phyloP scores from a whole-genome alignment of 2,797 vertebrate genomes.

The Micromesistius poutassou region DNA sequence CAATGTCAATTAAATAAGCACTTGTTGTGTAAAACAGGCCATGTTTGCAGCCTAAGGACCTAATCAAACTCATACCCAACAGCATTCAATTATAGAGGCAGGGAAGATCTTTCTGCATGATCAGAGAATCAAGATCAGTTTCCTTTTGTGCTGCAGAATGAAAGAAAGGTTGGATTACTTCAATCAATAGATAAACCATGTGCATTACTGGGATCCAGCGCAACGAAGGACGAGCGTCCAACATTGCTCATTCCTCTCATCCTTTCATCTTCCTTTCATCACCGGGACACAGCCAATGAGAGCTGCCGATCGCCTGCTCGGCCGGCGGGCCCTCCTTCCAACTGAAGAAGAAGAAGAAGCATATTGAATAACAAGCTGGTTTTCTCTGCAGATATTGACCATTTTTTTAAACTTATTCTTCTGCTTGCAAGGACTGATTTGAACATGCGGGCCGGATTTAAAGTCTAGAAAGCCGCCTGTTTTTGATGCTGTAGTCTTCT shows the following conservation, averaged over 20 bases:
- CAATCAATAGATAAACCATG: conserved; percentile 50
- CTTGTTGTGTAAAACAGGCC: not conserved
- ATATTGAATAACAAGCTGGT: conserved; percentile 43
- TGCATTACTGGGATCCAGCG: conserved; percentile 42
- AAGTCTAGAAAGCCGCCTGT: conserved; percentile 26
- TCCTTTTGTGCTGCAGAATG: not conserved
- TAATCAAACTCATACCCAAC: not conserved
- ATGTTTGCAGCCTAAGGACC: not conserved
- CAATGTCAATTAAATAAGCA: conserved; percentile 20
- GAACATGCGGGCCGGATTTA: conserved; percentile 54
- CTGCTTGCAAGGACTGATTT: conserved; percentile 32
- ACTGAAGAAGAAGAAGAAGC: conserved; percentile 23
- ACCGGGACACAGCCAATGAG: conserved; percentile 48
- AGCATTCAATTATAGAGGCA: not conserved
- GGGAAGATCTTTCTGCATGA: not conserved
- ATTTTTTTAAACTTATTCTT: not conserved
- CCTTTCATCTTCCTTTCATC: conserved; percentile 3
- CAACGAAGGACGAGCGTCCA: conserved; percentile 33
- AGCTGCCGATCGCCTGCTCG: conserved; percentile 14
- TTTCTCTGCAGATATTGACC: conserved; percentile 55
- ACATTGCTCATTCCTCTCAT: not conserved
- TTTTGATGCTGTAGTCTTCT: conserved; percentile 27
- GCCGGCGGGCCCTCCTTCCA: conserved; percentile 15
- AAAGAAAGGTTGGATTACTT: conserved; percentile 30
- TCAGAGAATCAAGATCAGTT: not conserved